Conservation (phyloP, 2,797 vertebrate species). For the Anolis apletophallus region DNA sequence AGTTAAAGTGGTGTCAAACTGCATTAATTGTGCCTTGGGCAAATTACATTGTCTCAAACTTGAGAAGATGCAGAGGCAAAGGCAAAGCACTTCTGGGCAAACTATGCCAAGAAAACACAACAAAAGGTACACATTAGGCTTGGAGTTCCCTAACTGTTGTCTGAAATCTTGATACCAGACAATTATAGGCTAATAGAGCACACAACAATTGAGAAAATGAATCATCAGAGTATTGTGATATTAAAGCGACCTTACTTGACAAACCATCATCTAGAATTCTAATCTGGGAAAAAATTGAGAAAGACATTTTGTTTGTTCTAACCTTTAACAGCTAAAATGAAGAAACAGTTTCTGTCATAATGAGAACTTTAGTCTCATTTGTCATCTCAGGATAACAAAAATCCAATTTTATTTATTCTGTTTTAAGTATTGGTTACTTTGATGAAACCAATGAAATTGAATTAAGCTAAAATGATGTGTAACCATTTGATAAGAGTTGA, state of each 20-base stretch:
- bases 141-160: neutral
- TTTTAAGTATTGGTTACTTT: neutral
- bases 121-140: too few relatives aligned
- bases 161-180: neutral
- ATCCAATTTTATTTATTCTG: neutral
- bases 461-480: neutral
- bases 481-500: neutral
- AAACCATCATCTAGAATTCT: neutral
- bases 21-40: too few relatives aligned
- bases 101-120: too few relatives aligned
- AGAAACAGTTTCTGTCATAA: neutral
- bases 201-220: neutral
- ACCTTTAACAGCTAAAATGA: neutral
- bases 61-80: too few relatives aligned
- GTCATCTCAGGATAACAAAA: neutral
- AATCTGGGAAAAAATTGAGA: neutral
- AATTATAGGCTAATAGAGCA: neutral
- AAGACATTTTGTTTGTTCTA: neutral
- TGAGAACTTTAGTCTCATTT: neutral
- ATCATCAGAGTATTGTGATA: neutral
- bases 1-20: too few relatives aligned
- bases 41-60: too few relatives aligned
- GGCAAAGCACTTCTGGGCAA: too few relatives aligned
- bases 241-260: neutral
- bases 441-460: constrained; percentile 6